phyloP scores from a whole-genome alignment of 2,113 vertebrate species.

The Colossoma macropomum region DNA sequence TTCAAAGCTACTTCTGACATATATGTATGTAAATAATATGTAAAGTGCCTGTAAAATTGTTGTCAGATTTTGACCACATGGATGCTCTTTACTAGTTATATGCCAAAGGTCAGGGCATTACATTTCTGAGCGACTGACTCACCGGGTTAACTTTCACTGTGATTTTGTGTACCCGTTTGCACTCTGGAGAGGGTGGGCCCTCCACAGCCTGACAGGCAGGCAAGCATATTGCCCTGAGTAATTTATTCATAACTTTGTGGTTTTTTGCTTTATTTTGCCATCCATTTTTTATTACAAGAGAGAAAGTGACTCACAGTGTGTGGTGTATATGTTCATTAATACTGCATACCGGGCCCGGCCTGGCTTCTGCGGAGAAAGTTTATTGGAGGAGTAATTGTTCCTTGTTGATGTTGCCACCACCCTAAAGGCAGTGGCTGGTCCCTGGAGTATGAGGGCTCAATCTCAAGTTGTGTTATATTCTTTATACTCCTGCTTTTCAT shows the following conservation, averaged over 20 bases:
- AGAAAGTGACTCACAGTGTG: constrained; percentile 48
- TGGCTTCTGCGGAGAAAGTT: constrained; percentile 41
- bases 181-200: constrained; percentile 29
- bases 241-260: constrained; percentile 59
- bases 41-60: constrained; percentile 23
- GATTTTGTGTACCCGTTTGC: constrained; percentile 20
- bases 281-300: constrained; percentile 54
- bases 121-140: constrained; percentile 12
- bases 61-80: constrained; percentile 34
- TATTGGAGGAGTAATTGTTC: constrained; percentile 43
- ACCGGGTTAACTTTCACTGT: background rate
- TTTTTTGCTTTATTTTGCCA: constrained; percentile 56
- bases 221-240: constrained; percentile 40
- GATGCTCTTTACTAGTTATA: constrained; percentile 34
- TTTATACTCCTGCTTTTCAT: background rate
- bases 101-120: constrained; percentile 34
- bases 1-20: background rate
- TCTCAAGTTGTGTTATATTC: constrained; percentile 9
- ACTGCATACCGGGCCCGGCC: constrained; percentile 45
- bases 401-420: constrained; percentile 3
- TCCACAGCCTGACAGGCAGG: constrained; percentile 25
- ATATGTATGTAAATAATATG: constrained; percentile 13
- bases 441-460: constrained; percentile 17
- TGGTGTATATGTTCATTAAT: constrained; percentile 49
- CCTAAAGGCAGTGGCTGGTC: background rate